Evolutionary conservation across 2,113 vertebrate genomes (phyloP).

Genomic region (Sardina pilchardus): DNA sequence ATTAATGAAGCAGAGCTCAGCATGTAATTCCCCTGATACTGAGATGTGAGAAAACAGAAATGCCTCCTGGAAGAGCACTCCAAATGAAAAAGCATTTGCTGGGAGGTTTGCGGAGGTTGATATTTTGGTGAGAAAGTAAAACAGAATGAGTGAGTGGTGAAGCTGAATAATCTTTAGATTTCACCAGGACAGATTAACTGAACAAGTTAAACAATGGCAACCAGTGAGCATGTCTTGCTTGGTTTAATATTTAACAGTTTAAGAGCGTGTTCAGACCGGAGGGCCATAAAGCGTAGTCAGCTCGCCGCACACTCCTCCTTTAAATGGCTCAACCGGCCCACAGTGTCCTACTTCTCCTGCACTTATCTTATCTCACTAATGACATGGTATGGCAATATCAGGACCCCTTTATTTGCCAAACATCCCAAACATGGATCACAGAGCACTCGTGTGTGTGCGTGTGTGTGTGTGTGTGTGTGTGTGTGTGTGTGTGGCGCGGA

Average conservation of each 20-base stretch:
- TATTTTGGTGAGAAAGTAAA: neutral
- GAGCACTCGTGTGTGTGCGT: slow-evolving; percentile 14
- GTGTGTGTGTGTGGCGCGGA: neutral
- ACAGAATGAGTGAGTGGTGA: neutral
- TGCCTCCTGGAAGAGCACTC: neutral
- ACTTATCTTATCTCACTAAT: slow-evolving; percentile 64
- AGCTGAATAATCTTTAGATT: neutral
- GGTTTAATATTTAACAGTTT: slow-evolving; percentile 9
- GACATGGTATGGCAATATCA: slow-evolving; percentile 47
- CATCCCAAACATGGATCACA: slow-evolving; percentile 39
- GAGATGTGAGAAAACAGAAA: neutral
- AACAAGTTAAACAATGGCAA: neutral
- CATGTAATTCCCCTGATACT: neutral
- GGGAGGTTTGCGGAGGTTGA: neutral
- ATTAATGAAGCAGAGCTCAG: neutral
- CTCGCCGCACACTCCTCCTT: neutral
- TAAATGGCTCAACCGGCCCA: neutral
- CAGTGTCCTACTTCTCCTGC: slow-evolving; percentile 26
- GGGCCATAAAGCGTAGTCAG: neutral
- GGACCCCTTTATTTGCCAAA: slow-evolving; percentile 59
- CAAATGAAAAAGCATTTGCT: neutral
- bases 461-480: neutral
- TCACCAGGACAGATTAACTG: neutral
- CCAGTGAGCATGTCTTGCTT: neutral
- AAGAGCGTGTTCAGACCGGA: neutral